Conservation (phyloP, 2,113 vertebrate species). For the Emydocephalus ijimae region DNA sequence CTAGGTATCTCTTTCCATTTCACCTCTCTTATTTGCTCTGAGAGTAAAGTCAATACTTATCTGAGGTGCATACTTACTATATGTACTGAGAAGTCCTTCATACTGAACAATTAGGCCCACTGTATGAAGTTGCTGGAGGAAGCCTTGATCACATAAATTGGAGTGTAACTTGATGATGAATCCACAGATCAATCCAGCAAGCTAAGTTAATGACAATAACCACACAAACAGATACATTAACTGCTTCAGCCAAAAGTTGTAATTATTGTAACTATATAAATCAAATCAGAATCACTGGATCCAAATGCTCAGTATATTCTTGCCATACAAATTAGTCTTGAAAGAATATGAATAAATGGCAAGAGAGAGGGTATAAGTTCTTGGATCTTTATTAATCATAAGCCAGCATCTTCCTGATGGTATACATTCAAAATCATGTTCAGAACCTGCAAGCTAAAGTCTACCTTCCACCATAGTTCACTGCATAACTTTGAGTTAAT, state of each 20-base stretch:
- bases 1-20: background rate
- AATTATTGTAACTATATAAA: background rate
- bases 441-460: background rate
- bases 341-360: background rate
- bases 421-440: background rate
- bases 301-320: background rate
- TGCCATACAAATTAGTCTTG: background rate
- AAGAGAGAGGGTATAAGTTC: background rate
- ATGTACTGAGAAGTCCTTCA: slow-evolving; percentile 95
- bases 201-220: slow-evolving; percentile 64
- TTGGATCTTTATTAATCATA: background rate
- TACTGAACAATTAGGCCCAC: slow-evolving; percentile 92
- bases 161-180: slow-evolving; percentile 91
- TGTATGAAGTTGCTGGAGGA: slow-evolving; percentile 87
- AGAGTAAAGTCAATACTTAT: background rate
- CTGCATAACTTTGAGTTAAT: background rate
- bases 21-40: background rate
- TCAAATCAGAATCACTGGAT: background rate
- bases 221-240: background rate
- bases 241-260: background rate
- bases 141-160: slow-evolving; percentile 84
- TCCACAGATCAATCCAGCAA: slow-evolving; percentile 90
- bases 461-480: background rate
- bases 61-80: slow-evolving; percentile 80
- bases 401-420: background rate